phyloP scores from a whole-genome alignment of 1,140 invertebrate genomes.

The Drosophila pseudoobscura region DNA sequence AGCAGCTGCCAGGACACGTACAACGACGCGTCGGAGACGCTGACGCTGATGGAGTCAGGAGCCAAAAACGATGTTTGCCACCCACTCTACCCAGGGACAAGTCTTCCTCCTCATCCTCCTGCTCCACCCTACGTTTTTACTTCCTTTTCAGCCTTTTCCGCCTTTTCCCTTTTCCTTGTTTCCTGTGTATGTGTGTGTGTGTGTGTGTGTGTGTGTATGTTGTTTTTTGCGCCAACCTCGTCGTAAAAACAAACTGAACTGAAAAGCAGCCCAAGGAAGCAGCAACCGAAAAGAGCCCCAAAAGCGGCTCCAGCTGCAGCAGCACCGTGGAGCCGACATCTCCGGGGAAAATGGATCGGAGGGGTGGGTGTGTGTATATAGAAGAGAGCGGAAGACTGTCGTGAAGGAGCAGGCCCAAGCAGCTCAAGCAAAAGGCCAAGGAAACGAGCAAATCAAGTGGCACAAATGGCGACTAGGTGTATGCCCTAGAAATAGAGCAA shows the following conservation, averaged over 20 bases:
- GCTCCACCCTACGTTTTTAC: conserved; percentile 23
- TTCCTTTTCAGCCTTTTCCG: neutral
- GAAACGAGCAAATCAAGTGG: conserved; percentile 18
- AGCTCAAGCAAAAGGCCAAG: conserved; percentile 38
- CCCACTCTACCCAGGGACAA: conserved; percentile 1
- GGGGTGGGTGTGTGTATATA: neutral
- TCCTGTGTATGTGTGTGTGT: conserved; percentile 8
- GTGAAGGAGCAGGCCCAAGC: conserved; percentile 16
- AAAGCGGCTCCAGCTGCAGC: neutral
- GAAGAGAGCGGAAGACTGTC: too few relatives aligned
- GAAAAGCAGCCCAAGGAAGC: conserved; percentile 59
- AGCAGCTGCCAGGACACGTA: conserved; percentile 78
- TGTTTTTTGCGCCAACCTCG: conserved; percentile 56
- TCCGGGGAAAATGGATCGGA: conserved; percentile 19
- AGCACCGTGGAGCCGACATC: conserved; percentile 8
- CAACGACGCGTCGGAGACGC: conserved; percentile 57
- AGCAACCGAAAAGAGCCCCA: conserved; percentile 27
- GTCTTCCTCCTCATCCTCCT: neutral
- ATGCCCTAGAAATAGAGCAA: conserved; percentile 17
- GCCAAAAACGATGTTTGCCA: conserved; percentile 55
- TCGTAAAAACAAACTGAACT: conserved; percentile 77
- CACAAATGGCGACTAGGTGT: neutral
- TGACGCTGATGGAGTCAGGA: conserved; percentile 58
- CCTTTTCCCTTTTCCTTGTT: neutral
- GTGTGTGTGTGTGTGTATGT: conserved; percentile 3